phyloP scores from a whole-genome alignment of 1,140 invertebrate genomes.

The Bradysia coprophila region DNA sequence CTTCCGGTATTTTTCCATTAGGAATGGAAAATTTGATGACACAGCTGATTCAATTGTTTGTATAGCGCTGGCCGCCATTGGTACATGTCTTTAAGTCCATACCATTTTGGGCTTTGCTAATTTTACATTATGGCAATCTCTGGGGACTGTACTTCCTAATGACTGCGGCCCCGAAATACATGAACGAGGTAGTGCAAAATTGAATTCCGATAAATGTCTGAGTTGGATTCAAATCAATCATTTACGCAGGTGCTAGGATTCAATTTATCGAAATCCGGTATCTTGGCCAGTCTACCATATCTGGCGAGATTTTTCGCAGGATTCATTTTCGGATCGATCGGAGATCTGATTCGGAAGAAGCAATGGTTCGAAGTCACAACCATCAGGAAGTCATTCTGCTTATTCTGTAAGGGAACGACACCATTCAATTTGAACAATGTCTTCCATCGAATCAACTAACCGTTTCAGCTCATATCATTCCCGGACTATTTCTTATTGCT shows the following conservation, averaged over 20 bases:
- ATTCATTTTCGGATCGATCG: conserved; percentile 44
- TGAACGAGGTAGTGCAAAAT: conserved; percentile 44
- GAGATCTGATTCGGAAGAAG: conserved; percentile 37
- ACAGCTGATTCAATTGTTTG: no score
- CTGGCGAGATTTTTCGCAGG: conserved; percentile 40
- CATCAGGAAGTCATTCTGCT: conserved; percentile 49
- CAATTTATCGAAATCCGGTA: conserved; percentile 50
- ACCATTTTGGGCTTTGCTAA: conserved; percentile 43
- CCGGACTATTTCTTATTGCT: conserved; percentile 35
- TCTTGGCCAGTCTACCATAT: conserved; percentile 49
- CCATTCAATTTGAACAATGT: no score
- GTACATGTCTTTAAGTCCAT: conserved; percentile 35
- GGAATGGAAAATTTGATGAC: no score
- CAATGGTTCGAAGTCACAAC: conserved; percentile 31
- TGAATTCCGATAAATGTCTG: no score
- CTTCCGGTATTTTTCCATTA: no score
- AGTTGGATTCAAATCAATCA: no score
- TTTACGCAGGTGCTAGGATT: conserved; percentile 56
- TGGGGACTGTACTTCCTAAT: conserved; percentile 70
- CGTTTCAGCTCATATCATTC: conserved; percentile 46
- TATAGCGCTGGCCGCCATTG: conserved; percentile 35
- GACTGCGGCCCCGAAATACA: conserved; percentile 75
- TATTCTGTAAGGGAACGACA: conserved; percentile 49
- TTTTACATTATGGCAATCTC: conserved; percentile 55
- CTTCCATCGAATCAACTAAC: no score